Percentiles rank a stretch among this genome's conserved stretches.
Conservation (phyloP, 1,140 invertebrate species). For the Condylostylus longicornis region DNA sequence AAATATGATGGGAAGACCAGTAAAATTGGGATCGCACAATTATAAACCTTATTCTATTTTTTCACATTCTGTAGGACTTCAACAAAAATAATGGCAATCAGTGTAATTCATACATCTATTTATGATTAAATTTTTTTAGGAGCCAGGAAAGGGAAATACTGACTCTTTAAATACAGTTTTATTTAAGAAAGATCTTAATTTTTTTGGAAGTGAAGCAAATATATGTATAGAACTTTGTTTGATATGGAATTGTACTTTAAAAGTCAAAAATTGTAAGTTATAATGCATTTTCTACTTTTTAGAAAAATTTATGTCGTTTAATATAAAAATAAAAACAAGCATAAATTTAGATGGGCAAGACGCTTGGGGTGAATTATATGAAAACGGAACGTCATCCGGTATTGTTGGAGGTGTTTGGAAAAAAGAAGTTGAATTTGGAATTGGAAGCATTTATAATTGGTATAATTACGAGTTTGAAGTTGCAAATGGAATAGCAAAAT, state of each 20-base stretch:
- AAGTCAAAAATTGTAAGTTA: constrained; percentile 22
- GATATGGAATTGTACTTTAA: constrained; percentile 21
- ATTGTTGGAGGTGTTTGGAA: constrained; percentile 22
- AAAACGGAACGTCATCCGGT: constrained; percentile 20
- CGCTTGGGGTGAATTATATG: constrained; percentile 25
- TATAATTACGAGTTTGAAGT: constrained; percentile 24
- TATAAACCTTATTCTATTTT: constrained; percentile 30
- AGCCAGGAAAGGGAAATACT: constrained; percentile 12
- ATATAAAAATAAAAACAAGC: neutral
- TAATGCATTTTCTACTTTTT: neutral
- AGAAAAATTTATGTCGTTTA: neutral
- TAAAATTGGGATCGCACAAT: constrained; percentile 24
- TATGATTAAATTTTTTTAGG: neutral
- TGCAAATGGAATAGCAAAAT: constrained; percentile 21
- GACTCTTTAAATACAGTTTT: constrained; percentile 18
- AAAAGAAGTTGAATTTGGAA: constrained; percentile 25
- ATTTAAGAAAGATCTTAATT: constrained; percentile 14
- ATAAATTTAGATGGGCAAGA: constrained; percentile 21
- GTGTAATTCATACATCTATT: neutral
- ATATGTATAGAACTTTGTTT: constrained; percentile 23
- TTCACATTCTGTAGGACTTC: constrained; percentile 33
- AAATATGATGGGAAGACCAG: constrained; percentile 20
- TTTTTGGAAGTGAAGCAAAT: constrained; percentile 22
- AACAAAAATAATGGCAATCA: no score
- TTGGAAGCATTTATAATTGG: constrained; percentile 30